Conservation (phyloP, 2,888 invertebrate species). For the Sicus ferrugineus region DNA sequence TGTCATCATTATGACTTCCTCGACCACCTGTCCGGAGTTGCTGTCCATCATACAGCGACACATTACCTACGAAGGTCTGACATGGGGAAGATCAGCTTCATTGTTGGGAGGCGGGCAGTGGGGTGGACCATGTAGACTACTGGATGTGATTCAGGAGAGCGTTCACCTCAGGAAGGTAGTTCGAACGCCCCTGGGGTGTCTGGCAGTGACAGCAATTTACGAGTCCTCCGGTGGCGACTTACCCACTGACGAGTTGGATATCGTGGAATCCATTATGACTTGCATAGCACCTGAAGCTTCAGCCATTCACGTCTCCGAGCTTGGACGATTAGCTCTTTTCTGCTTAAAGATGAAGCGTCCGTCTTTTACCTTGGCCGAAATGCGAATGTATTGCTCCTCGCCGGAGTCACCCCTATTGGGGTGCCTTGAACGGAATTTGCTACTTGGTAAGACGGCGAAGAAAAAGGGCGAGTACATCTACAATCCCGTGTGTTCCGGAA, state of each 20-base stretch:
- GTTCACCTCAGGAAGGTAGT: conserved; percentile 63
- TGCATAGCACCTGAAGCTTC: conserved; percentile 56
- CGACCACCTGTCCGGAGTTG: conserved; percentile 58
- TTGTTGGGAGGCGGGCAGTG: conserved; percentile 66
- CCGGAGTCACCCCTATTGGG: conserved; percentile 64
- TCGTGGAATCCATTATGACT: conserved; percentile 60
- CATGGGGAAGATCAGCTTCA: conserved; percentile 66
- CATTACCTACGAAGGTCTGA: conserved; percentile 65
- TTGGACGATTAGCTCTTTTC: conserved; percentile 67
- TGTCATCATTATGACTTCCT: conserved; percentile 66
- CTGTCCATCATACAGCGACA: conserved; percentile 66
- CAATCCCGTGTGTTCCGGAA: conserved; percentile 66
- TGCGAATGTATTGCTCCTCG: conserved; percentile 64
- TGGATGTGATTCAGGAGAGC: conserved; percentile 64
- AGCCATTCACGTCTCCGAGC: conserved; percentile 63
- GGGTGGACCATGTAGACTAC: conserved; percentile 63
- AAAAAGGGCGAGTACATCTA: conserved; percentile 64
- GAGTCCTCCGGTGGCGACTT: conserved; percentile 64
- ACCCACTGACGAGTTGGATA: conserved; percentile 58
- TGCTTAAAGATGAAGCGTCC: conserved; percentile 66
- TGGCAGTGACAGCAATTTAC: conserved; percentile 67
- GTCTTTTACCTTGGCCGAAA: conserved; percentile 66
- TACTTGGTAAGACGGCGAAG: conserved; percentile 62
- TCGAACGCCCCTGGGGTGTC: conserved; percentile 67
- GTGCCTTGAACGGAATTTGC: conserved; percentile 64